These are phyloP conservation scores for Chloroclysta siterata DNA, from an alignment of 2,888 invertebrate genomes.

Conservation along the genomic window DNA sequence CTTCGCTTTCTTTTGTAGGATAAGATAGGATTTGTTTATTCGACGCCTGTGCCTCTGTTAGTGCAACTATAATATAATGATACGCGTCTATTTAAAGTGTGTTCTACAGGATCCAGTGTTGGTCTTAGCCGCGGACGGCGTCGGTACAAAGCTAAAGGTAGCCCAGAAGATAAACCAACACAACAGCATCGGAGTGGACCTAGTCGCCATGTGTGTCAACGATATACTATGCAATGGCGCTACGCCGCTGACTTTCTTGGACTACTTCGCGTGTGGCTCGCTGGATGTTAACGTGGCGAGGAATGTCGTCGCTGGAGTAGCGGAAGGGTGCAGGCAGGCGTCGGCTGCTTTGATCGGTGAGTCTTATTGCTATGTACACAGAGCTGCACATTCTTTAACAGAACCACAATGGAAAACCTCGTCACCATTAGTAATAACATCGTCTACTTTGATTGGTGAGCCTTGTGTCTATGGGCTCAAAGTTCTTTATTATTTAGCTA, in stretches of 20 bases:
- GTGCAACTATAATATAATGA: not conserved
- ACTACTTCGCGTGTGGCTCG: constrained; percentile 96
- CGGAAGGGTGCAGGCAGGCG: constrained; percentile 93
- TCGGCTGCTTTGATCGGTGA: constrained; percentile 94
- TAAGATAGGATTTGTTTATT: no score
- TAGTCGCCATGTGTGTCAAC: constrained; percentile 99
- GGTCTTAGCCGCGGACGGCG: constrained; percentile 98
- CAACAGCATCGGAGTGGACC: constrained; percentile 94
- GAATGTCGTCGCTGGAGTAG: constrained; percentile 91
- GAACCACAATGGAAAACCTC: not conserved
- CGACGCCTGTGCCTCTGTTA: no score
- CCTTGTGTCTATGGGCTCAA: not conserved
- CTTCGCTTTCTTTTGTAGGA: no score
- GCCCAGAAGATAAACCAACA: constrained; percentile 92
- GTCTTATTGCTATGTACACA: constrained; percentile 19
- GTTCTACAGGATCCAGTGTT: constrained; percentile 90
- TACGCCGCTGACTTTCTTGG: constrained; percentile 97
- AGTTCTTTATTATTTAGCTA: no score
- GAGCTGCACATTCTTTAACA: not conserved
- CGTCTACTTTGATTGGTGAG: not conserved
- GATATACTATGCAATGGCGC: constrained; percentile 98
- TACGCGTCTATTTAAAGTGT: constrained; percentile 15
- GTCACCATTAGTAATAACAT: not conserved
- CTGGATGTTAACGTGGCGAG: constrained; percentile 89
- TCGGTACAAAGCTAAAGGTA: constrained; percentile 97